A percentile compares a stretch with the other conserved stretches of the same genome.
phyloP scores from a whole-genome alignment of 2,113 vertebrate genomes.

The Macrotis lagotis region DNA sequence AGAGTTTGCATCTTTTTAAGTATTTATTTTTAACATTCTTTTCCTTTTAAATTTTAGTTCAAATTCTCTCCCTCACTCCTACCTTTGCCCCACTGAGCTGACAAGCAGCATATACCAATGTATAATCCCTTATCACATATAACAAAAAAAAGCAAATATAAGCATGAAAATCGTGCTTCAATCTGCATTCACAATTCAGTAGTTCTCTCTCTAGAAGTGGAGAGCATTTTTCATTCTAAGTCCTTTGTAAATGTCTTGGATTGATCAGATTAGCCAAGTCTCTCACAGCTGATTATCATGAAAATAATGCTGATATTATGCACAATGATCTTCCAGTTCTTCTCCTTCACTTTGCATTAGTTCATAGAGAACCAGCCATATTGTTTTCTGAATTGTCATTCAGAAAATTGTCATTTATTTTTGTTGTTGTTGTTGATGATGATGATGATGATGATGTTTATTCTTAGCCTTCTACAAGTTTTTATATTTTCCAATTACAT shows the following conservation, averaged over 20 bases:
- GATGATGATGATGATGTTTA: too few species aligned
- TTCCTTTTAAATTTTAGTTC: background rate
- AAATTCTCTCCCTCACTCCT: background rate
- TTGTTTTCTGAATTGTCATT: background rate
- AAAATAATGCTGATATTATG: background rate
- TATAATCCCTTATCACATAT: background rate
- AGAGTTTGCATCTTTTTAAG: background rate
- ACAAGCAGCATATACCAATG: background rate
- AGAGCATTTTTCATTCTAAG: background rate
- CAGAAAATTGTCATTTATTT: too few species aligned
- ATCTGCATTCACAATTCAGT: background rate
- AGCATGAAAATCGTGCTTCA: background rate
- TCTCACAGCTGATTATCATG: background rate
- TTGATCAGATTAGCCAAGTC: background rate
- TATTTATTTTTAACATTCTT: background rate
- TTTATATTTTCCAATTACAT: too few species aligned
- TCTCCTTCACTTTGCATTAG: background rate
- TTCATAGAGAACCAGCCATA: background rate
- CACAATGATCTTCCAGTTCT: background rate
- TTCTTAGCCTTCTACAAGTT: too few species aligned
- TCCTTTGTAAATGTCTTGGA: background rate
- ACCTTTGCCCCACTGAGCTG: background rate
- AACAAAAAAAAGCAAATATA: background rate
- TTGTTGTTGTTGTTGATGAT: too few species aligned
- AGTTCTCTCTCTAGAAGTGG: background rate